Evolutionary conservation across 2,888 invertebrate species (phyloP).

Genomic region (Mycalesis mineus): DNA sequence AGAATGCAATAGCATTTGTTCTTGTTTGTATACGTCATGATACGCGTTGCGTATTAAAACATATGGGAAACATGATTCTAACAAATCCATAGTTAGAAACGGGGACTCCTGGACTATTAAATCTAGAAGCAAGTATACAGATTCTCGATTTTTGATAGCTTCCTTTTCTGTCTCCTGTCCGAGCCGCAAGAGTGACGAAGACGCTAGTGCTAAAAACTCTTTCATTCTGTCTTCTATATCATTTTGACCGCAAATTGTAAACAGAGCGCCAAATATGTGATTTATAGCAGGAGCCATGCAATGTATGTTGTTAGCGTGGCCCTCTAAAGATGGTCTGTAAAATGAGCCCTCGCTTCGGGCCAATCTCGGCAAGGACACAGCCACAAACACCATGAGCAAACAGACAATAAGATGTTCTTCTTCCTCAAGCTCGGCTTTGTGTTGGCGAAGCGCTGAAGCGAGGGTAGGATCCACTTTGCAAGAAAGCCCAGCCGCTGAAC

Average conservation of each 20-base stretch:
- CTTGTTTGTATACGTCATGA: conserved; percentile 95
- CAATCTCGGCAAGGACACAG: conserved; percentile 96
- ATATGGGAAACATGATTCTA: conserved; percentile 99
- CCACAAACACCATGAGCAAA: conserved; percentile 98
- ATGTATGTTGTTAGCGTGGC: conserved; percentile 99
- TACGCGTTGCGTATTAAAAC: conserved; percentile 98
- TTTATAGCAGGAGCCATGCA: conserved; percentile 98
- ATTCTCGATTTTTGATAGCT: conserved; percentile 94
- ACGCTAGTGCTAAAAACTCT: conserved; percentile 94
- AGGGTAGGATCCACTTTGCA: conserved; percentile 98
- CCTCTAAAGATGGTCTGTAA: conserved; percentile 91
- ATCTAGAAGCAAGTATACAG: conserved; percentile 96
- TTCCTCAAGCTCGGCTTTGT: conserved; percentile 91
- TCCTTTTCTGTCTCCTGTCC: conserved; percentile 98
- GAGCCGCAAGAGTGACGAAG: conserved; percentile 94
- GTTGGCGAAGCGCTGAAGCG: conserved; percentile 91
- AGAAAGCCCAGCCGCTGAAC: conserved; percentile 94
- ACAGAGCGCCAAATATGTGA: conserved; percentile 96
- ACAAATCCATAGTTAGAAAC: conserved; percentile 97
- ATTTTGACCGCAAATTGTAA: conserved; percentile 96
- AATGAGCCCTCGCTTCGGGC: conserved; percentile 94
- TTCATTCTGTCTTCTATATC: conserved; percentile 99
- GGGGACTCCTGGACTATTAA: conserved; percentile 99
- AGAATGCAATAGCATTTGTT: conserved; percentile 80
- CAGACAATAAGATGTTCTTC: conserved; percentile 97